Evolutionary conservation across 2,113 vertebrate species (phyloP).

Genomic region (Pithys albifrons): DNA sequence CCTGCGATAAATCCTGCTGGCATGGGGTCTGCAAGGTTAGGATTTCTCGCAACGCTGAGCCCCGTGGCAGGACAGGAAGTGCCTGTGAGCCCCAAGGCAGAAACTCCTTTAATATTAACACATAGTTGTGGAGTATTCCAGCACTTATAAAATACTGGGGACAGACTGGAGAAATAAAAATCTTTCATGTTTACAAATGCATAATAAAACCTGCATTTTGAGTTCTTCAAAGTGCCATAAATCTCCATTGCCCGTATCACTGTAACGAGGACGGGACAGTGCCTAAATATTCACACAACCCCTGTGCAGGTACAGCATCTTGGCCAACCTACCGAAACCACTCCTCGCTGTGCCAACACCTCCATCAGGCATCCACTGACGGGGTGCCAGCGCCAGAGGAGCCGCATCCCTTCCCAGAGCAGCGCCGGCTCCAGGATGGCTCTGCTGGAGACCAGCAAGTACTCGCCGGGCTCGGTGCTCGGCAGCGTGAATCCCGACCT

Average conservation of each 20-base stretch:
- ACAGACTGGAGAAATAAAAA: background rate
- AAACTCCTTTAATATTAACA: background rate
- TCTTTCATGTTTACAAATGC: background rate
- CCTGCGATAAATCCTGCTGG: background rate
- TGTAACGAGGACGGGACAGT: background rate
- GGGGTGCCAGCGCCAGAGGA: background rate
- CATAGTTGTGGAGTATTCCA: background rate
- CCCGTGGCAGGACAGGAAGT: background rate
- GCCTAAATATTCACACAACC: background rate
- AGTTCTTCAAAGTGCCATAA: background rate
- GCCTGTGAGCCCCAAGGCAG: background rate
- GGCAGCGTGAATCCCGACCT: slow-evolving; percentile 71
- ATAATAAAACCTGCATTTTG: background rate
- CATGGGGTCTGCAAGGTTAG: background rate
- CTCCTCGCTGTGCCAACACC: background rate
- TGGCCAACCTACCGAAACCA: background rate
- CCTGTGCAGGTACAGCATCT: background rate
- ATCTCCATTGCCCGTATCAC: background rate
- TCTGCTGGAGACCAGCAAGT: slow-evolving; percentile 10
- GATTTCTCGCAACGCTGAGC: background rate
- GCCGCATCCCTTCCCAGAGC: background rate
- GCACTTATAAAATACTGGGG: background rate
- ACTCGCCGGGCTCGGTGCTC: background rate
- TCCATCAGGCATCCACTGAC: background rate
- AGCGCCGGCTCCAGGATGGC: slow-evolving; percentile 16